A percentile compares a stretch with the other conserved stretches of the same genome.
Conservation (phyloP, 2,113 vertebrate genomes). For the Silurus glanis region DNA sequence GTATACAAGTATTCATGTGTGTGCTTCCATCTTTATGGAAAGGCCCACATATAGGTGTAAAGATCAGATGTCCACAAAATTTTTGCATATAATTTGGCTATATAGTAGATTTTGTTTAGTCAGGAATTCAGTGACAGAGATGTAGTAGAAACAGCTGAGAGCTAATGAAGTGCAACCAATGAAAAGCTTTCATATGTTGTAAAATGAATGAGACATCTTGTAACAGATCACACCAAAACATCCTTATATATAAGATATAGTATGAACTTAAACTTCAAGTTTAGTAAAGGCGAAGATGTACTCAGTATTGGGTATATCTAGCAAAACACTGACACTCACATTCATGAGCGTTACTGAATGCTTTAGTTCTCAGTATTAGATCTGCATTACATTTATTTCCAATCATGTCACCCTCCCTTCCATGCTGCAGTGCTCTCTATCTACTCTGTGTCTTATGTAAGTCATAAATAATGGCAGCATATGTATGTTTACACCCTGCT, state of each 20-base stretch:
- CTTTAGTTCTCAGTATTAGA: constrained; percentile 30
- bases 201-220: not conserved
- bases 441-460: constrained; percentile 50
- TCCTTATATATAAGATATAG: no score
- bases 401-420: constrained; percentile 39
- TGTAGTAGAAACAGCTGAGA: not conserved
- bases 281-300: not conserved
- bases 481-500: constrained; percentile 43
- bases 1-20: not conserved
- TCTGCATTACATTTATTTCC: constrained; percentile 50
- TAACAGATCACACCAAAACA: not conserved
- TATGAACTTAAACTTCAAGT: not conserved
- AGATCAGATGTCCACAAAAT: not conserved
- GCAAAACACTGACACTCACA: not conserved
- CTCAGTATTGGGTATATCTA: not conserved
- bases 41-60: not conserved
- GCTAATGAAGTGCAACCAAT: not conserved
- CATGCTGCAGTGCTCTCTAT: constrained; percentile 39
- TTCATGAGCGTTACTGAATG: not conserved
- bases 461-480: constrained; percentile 46
- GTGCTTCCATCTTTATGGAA: not conserved
- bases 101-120: not conserved
- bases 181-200: not conserved
- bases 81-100: no score
- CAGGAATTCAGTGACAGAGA: not conserved